Conservation (phyloP, 2,113 vertebrate genomes). For the Cromileptes altivelis region DNA sequence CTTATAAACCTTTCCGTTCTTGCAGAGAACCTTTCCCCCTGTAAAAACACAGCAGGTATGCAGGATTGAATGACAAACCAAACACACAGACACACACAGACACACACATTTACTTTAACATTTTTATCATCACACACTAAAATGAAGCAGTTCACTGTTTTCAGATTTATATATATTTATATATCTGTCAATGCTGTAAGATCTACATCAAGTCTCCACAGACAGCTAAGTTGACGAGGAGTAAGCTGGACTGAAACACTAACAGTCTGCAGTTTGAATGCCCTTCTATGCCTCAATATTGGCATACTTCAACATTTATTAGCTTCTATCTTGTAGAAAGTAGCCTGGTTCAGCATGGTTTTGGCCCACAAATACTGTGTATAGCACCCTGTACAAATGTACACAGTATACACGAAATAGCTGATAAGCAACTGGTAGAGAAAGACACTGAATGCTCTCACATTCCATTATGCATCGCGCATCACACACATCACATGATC, state of each 20-base stretch:
- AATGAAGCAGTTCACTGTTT: slow-evolving; percentile 30
- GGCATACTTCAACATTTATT: background rate
- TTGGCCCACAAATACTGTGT: background rate
- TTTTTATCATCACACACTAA: background rate
- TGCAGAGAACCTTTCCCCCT: background rate
- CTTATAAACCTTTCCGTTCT: slow-evolving; percentile 22
- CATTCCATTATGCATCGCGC: slow-evolving; percentile 44
- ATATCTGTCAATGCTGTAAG: background rate
- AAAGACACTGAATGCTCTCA: slow-evolving; percentile 66
- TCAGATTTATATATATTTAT: too few species aligned
- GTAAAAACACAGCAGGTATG: slow-evolving; percentile 20
- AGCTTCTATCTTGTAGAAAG: background rate
- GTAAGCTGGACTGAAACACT: slow-evolving; percentile 39
- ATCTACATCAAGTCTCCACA: slow-evolving; percentile 23
- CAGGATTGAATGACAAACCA: background rate
- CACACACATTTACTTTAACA: background rate
- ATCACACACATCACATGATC: slow-evolving; percentile 78
- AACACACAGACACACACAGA: background rate
- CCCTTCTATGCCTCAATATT: background rate
- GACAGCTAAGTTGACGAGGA: background rate
- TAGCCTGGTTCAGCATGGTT: background rate
- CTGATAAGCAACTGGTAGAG: slow-evolving; percentile 32
- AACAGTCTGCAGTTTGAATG: background rate
- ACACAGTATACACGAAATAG: background rate
- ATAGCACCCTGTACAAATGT: background rate